Percentiles rank a stretch among this genome's conserved stretches.
These are phyloP conservation scores for Mionectes olivaceus DNA, from an alignment of 2,797 vertebrate genomes.

Conservation along the genomic window DNA sequence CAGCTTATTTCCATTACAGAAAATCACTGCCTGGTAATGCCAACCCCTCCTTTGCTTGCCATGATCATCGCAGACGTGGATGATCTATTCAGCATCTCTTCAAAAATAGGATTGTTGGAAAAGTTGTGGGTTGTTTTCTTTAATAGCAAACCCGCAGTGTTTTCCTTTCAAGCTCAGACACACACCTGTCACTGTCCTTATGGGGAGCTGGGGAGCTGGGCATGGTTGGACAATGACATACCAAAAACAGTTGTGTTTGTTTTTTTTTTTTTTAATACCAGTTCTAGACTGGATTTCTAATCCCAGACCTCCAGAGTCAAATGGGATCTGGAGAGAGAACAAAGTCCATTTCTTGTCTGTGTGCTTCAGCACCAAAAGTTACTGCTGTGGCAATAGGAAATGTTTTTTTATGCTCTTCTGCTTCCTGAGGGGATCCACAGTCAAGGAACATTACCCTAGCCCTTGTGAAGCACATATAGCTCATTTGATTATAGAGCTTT, in stretches of 20 bases:
- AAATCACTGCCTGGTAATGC: conserved; percentile 51
- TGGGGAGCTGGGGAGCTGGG: accelerated
- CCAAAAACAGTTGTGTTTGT: no score
- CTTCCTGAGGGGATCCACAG: background rate
- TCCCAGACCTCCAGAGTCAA: background rate
- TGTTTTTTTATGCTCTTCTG: background rate
- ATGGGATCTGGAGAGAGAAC: background rate
- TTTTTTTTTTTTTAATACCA: background rate
- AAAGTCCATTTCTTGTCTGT: background rate
- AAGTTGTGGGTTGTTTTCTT: background rate
- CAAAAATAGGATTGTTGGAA: background rate
- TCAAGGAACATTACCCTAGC: conserved; percentile 12
- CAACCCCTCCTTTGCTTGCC: conserved; percentile 22
- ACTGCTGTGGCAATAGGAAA: background rate
- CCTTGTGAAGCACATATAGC: background rate
- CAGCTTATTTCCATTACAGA: conserved; percentile 40
- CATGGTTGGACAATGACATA: background rate
- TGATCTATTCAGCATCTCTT: background rate
- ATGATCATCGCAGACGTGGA: background rate
- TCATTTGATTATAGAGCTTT: background rate
- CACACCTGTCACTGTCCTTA: background rate
- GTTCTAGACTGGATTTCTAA: background rate
- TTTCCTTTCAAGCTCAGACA: background rate
- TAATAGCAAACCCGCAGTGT: accelerated
- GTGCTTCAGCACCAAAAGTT: background rate